Conservation (phyloP, 1,140 invertebrate genomes). For the Drosophila gunungcola region DNA sequence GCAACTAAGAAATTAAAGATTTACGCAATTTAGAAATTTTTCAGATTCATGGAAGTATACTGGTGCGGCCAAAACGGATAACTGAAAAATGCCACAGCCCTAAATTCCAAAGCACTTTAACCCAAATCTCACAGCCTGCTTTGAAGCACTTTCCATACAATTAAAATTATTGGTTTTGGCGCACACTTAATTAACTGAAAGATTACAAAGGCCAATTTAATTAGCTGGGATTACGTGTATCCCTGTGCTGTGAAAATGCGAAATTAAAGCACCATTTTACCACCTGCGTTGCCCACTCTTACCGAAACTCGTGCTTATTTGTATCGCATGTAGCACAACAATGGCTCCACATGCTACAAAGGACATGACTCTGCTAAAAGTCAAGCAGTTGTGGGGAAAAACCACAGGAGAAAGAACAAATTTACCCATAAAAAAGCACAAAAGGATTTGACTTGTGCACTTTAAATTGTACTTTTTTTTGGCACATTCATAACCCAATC, state of each 20-base stretch:
- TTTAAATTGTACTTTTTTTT: not conserved
- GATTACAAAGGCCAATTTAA: constrained; percentile 48
- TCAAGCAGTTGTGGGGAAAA: constrained; percentile 6
- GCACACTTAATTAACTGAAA: constrained; percentile 27
- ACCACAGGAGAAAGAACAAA: not conserved
- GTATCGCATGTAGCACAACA: constrained; percentile 14
- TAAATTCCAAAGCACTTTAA: constrained; percentile 2
- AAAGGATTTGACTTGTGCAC: not conserved
- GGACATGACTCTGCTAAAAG: constrained; percentile 14
- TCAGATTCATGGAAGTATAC: not conserved
- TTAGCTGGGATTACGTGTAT: constrained; percentile 39
- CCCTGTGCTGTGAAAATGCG: constrained; percentile 22
- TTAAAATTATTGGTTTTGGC: not conserved
- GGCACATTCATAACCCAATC: not conserved
- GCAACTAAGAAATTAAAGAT: not conserved
- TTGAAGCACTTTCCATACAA: not conserved
- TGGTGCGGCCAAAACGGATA: constrained; percentile 13
- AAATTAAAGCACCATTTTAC: constrained; percentile 14
- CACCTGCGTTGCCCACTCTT: not conserved
- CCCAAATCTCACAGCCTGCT: constrained; percentile 36
- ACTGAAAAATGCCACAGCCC: constrained; percentile 15
- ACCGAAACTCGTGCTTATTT: constrained; percentile 6
- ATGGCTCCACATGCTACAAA: constrained; percentile 28
- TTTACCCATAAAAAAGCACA: too few relatives aligned
- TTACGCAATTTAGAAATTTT: constrained; percentile 12